A percentile compares a stretch with the other conserved stretches of the same genome.
phyloP scores from a whole-genome alignment of 2,797 vertebrate species.

The Hafferia zeledoni region DNA sequence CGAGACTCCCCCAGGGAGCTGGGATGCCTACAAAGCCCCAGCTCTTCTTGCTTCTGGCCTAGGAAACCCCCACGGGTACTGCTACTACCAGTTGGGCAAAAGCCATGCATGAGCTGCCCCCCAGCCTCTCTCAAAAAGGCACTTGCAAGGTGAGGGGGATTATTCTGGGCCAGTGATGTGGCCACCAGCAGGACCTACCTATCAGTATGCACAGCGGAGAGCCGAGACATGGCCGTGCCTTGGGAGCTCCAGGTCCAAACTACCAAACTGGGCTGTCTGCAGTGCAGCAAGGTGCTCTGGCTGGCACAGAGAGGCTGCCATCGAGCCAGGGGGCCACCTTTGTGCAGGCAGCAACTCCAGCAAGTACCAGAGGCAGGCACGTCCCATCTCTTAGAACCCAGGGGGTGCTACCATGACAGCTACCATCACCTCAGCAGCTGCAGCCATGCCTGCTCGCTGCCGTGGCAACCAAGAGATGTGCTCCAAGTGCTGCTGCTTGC shows the following conservation, averaged over 20 bases:
- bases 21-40: background rate
- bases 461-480: background rate
- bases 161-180: rapidly evolving
- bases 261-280: background rate
- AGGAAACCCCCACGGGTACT: rapidly evolving
- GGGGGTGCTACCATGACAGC: background rate
- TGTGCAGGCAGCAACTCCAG: background rate
- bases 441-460: background rate
- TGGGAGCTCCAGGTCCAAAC: background rate
- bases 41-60: background rate
- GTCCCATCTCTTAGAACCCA: background rate
- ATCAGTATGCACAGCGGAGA: background rate
- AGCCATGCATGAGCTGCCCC: background rate
- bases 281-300: rapidly evolving
- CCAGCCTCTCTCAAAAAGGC: background rate
- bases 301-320: background rate
- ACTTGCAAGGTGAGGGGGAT: rapidly evolving
- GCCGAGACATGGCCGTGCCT: background rate
- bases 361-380: background rate
- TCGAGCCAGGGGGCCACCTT: background rate
- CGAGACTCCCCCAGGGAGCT: background rate
- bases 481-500: background rate
- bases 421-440: rapidly evolving
- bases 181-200: background rate
- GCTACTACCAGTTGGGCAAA: background rate